A percentile compares a stretch with the other conserved stretches of the same genome.
Conservation (phyloP, 2,888 invertebrate species). For the Hypercompe scribonia region DNA sequence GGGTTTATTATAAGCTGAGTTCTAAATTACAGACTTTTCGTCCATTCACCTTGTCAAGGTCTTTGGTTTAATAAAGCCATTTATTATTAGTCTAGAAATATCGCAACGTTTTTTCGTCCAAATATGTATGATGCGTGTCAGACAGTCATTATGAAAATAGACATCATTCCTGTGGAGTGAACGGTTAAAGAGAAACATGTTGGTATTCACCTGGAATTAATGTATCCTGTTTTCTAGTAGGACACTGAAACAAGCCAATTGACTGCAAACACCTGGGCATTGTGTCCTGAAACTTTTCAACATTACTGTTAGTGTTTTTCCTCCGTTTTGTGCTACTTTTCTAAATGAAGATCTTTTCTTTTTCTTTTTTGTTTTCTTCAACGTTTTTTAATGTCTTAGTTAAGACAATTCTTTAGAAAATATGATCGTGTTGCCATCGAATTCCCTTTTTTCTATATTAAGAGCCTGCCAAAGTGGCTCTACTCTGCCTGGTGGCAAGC, state of each 20-base stretch:
- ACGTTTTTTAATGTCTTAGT: too few species aligned
- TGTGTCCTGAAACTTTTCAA: not conserved
- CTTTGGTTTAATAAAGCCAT: not conserved
- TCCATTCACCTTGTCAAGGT: not conserved
- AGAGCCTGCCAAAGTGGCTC: too few species aligned
- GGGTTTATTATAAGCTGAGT: not conserved
- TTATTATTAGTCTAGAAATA: not conserved
- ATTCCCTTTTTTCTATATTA: too few species aligned
- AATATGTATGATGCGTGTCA: slow-evolving; percentile 10
- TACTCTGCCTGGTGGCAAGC: too few species aligned
- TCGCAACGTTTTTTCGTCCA: not conserved
- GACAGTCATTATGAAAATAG: slow-evolving; percentile 6
- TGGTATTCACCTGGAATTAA: not conserved
- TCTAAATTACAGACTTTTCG: not conserved
- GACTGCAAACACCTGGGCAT: too few species aligned
- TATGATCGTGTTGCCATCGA: too few species aligned
- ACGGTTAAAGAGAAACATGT: not conserved
- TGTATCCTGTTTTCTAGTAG: not conserved
- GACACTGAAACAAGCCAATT: not conserved
- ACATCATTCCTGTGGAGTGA: not conserved
- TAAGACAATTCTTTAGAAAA: too few species aligned
- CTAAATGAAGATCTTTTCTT: too few species aligned
- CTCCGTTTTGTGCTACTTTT: too few species aligned
- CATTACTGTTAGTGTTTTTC: not conserved
- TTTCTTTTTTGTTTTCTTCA: too few species aligned